phyloP scores from a whole-genome alignment of 2,888 invertebrate genomes.

The Hypselothyrea guttata region DNA sequence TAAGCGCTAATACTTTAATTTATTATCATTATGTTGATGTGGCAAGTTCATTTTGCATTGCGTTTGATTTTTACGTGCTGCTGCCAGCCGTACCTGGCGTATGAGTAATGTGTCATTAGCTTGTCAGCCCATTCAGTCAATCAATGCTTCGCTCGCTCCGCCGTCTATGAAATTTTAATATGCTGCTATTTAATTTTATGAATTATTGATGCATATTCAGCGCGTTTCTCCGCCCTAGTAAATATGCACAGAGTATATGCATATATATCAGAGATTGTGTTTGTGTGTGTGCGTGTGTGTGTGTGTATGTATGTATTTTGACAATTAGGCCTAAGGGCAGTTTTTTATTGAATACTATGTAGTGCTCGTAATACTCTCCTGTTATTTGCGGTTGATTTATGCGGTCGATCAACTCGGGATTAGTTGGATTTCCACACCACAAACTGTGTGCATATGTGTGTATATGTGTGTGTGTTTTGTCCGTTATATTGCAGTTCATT shows the following conservation, averaged over 20 bases:
- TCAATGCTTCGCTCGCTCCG: constrained; percentile 14
- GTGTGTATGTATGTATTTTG: constrained; percentile 17
- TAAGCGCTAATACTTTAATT: constrained; percentile 77
- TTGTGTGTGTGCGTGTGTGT: neutral
- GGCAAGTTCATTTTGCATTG: constrained; percentile 29
- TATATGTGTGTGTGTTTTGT: constrained; percentile 17
- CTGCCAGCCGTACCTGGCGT: too few species aligned
- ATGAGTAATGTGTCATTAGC: constrained; percentile 52
- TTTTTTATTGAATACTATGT: constrained; percentile 46
- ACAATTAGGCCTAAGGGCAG: constrained; percentile 54
- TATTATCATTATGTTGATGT: constrained; percentile 57
- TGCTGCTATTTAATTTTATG: constrained; percentile 67
- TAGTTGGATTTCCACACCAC: constrained; percentile 62
- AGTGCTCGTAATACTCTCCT: constrained; percentile 29
- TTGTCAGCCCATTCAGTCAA: constrained; percentile 31
- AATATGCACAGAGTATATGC: neutral
- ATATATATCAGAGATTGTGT: too few species aligned
- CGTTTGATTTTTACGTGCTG: constrained; percentile 31
- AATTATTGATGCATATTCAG: constrained; percentile 69
- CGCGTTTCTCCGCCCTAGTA: constrained; percentile 26
- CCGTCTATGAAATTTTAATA: constrained; percentile 29
- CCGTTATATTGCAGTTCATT: constrained; percentile 55
- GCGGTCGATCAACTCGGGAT: constrained; percentile 67
- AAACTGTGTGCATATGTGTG: constrained; percentile 15
- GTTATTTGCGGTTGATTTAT: constrained; percentile 72